Conservation (phyloP, 2,888 invertebrate genomes). For the Tachina lurida region DNA sequence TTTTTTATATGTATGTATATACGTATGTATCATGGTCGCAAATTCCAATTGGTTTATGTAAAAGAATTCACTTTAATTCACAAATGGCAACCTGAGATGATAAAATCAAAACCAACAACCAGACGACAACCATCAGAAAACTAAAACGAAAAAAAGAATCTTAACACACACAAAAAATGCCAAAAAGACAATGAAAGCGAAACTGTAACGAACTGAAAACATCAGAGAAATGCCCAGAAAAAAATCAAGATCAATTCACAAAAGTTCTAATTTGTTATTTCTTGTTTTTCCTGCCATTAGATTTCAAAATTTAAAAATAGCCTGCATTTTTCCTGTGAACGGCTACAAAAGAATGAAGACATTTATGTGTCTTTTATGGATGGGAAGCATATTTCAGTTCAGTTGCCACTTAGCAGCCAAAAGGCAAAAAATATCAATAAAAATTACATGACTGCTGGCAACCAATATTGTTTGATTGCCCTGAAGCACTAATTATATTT, state of each 20-base stretch:
- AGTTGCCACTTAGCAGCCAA: too few species aligned
- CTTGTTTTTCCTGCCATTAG: background rate
- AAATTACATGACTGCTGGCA: too few species aligned
- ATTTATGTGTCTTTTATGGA: background rate
- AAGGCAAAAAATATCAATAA: too few species aligned
- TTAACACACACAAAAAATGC: slow-evolving; percentile 6
- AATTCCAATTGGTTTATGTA: background rate
- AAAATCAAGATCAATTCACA: slow-evolving; percentile 31
- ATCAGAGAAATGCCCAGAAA: slow-evolving; percentile 1
- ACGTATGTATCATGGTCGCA: background rate
- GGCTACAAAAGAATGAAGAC: background rate
- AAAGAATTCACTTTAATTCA: background rate
- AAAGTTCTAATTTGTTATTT: slow-evolving; percentile 27
- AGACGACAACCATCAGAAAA: background rate
- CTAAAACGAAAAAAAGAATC: slow-evolving; percentile 18
- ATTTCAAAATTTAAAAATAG: background rate
- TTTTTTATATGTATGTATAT: too few species aligned
- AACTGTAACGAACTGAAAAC: slow-evolving; percentile 21
- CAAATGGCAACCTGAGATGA: slow-evolving; percentile 2
- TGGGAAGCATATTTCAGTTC: too few species aligned
- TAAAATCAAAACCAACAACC: slow-evolving; percentile 1
- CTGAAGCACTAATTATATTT: too few species aligned
- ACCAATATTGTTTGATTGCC: too few species aligned
- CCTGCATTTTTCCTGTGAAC: background rate
- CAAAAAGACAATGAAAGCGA: background rate